These are phyloP conservation scores for Chydorus sphaericus DNA, from an alignment of 2,888 invertebrate species.

Conservation along the genomic window DNA sequence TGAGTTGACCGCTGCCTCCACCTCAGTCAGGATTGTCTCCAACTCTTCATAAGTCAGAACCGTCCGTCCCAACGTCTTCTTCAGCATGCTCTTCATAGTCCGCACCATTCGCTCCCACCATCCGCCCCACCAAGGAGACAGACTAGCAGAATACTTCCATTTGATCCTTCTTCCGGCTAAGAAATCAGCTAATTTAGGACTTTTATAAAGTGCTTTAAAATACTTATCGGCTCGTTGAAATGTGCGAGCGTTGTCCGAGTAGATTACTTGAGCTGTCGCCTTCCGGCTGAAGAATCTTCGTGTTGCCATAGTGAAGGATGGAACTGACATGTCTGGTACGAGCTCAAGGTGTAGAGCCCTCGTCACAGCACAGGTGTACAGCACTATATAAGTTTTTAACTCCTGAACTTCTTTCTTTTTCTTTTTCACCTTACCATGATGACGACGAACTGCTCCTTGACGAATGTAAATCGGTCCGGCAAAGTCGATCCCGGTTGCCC, in stretches of 20 bases:
- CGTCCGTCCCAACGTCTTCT: neutral
- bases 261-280: neutral
- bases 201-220: no score
- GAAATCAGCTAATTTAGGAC: no score
- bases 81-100: neutral
- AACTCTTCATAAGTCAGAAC: neutral
- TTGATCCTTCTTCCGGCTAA: no score
- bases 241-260: slow-evolving; percentile 4
- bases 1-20: neutral
- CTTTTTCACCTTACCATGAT: slow-evolving; percentile 15
- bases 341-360: slow-evolving; percentile 8
- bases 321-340: neutral
- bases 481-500: slow-evolving; percentile 19
- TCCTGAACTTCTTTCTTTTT: slow-evolving; percentile 7
- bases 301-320: slow-evolving; percentile 1
- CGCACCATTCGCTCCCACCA: neutral
- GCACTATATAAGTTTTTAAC: neutral
- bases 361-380: neutral
- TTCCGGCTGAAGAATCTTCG: slow-evolving; percentile 3
- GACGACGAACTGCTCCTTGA: no score
- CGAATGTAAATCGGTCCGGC: slow-evolving; percentile 21
- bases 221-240: neutral
- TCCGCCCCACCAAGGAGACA: neutral
- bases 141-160: neutral
- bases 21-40: neutral